phyloP scores from a whole-genome alignment of 1,140 invertebrate species.

The Saccostrea cuccullata region DNA sequence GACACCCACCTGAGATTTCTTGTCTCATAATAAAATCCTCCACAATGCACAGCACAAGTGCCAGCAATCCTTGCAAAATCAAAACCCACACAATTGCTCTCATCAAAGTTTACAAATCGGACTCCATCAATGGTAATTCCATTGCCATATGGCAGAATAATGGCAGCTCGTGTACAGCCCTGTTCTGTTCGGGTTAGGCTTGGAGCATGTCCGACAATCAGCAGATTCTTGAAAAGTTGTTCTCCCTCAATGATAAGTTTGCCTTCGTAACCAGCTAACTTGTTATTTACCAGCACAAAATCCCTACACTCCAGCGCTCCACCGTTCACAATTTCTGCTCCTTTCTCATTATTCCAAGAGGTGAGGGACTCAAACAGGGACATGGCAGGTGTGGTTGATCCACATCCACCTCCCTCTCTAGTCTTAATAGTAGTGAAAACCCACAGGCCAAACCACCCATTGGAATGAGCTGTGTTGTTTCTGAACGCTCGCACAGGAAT shows the following conservation, averaged over 20 bases:
- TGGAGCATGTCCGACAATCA: slow-evolving; percentile 62
- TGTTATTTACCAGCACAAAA: slow-evolving; percentile 68
- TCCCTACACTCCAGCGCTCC: slow-evolving; percentile 69
- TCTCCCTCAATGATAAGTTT: slow-evolving; percentile 54
- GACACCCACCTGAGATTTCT: slow-evolving; percentile 60
- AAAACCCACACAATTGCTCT: slow-evolving; percentile 59
- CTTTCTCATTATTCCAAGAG: slow-evolving; percentile 72
- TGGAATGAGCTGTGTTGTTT: slow-evolving; percentile 74
- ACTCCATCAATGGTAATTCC: slow-evolving; percentile 46
- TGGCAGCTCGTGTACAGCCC: slow-evolving; percentile 59
- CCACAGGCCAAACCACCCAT: slow-evolving; percentile 76
- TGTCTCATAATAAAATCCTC: slow-evolving; percentile 63
- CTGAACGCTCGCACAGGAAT: slow-evolving; percentile 65
- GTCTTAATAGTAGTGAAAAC: slow-evolving; percentile 70
- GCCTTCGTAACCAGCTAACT: slow-evolving; percentile 65
- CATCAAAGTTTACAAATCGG: slow-evolving; percentile 56
- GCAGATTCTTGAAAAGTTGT: slow-evolving; percentile 56
- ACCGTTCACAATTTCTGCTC: slow-evolving; percentile 69
- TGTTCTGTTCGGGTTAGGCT: slow-evolving; percentile 26
- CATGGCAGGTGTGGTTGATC: slow-evolving; percentile 44
- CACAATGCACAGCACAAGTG: slow-evolving; percentile 63
- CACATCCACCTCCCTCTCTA: slow-evolving; percentile 47
- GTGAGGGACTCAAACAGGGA: slow-evolving; percentile 59
- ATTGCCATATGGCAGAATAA: slow-evolving; percentile 67
- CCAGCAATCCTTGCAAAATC: slow-evolving; percentile 64